Evolutionary conservation across 1,140 invertebrate genomes (phyloP).

Genomic region (Nymphalis io): DNA sequence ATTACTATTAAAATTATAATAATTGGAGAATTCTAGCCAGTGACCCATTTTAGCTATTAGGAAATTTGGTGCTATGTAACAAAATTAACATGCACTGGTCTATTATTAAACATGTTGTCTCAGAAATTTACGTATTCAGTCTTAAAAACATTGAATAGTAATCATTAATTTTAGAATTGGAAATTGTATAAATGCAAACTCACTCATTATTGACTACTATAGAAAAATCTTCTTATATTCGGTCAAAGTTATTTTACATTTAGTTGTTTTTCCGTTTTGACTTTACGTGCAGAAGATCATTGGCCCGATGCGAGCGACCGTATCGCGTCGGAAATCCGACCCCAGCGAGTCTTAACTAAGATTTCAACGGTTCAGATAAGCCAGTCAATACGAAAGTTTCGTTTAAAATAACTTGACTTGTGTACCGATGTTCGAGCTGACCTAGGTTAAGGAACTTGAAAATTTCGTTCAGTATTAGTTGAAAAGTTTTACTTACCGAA

Average conservation of each 20-base stretch:
- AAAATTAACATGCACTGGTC: too few relatives aligned
- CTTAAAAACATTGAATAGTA: too few relatives aligned
- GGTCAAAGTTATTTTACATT: background rate
- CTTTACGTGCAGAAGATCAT: slow-evolving; percentile 2
- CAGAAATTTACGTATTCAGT: too few relatives aligned
- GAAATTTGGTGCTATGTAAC: too few relatives aligned
- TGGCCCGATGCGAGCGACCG: slow-evolving; percentile 7
- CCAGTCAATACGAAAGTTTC: slow-evolving; percentile 14
- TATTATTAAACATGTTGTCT: too few relatives aligned
- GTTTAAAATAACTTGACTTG: slow-evolving; percentile 5
- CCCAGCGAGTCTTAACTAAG: background rate
- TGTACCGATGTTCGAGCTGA: slow-evolving; percentile 1
- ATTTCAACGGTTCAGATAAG: slow-evolving; percentile 12
- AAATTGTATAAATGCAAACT: too few relatives aligned
- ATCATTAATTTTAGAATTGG: too few relatives aligned
- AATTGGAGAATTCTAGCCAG: too few relatives aligned
- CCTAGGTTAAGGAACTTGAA: slow-evolving; percentile 4
- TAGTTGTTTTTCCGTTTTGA: background rate
- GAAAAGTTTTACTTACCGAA: background rate
- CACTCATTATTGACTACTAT: too few relatives aligned
- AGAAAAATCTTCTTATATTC: too few relatives aligned
- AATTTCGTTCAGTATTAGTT: slow-evolving; percentile 3
- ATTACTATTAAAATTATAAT: too few relatives aligned
- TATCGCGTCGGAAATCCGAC: slow-evolving; percentile 11
- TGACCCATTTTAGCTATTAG: too few relatives aligned